phyloP scores from a whole-genome alignment of 1,140 invertebrate species.

The Brachionus sp. region DNA sequence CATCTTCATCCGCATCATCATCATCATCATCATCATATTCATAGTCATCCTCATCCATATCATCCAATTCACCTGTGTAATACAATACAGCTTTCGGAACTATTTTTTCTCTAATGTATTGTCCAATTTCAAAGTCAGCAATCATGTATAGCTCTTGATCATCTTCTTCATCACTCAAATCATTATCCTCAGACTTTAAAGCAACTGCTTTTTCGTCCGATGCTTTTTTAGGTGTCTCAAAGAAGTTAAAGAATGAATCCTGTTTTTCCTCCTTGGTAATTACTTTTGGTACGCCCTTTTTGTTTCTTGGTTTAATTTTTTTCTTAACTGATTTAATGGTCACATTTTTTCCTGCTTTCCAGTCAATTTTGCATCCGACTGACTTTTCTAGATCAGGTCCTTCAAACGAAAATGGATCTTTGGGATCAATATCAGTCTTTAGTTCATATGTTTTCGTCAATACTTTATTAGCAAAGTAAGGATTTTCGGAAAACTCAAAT shows the following conservation, averaged over 20 bases:
- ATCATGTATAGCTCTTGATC: slow-evolving; percentile 25
- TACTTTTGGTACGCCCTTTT: slow-evolving; percentile 80
- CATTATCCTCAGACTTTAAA: slow-evolving; percentile 7
- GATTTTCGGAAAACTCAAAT: slow-evolving; percentile 90
- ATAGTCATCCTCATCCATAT: slow-evolving; percentile 49
- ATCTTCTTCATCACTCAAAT: slow-evolving; percentile 22
- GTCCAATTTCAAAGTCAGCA: slow-evolving; percentile 87
- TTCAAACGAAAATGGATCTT: slow-evolving; percentile 91
- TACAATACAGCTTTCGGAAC: slow-evolving; percentile 87
- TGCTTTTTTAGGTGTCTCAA: slow-evolving; percentile 70
- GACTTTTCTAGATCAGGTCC: slow-evolving; percentile 94
- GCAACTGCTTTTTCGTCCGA: slow-evolving; percentile 30
- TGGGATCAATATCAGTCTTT: slow-evolving; percentile 83
- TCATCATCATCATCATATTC: slow-evolving; percentile 54
- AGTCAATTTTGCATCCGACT: slow-evolving; percentile 77
- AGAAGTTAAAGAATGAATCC: slow-evolving; percentile 98
- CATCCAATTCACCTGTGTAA: slow-evolving; percentile 70
- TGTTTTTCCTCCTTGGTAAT: slow-evolving; percentile 82
- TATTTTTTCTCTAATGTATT: slow-evolving; percentile 87
- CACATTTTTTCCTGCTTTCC: slow-evolving; percentile 93
- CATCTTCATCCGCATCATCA: slow-evolving; percentile 45
- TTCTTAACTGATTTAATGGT: slow-evolving; percentile 94
- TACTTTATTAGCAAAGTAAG: slow-evolving; percentile 86
- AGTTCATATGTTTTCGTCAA: slow-evolving; percentile 92
- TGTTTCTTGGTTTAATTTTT: slow-evolving; percentile 91